Evolutionary conservation across 2,113 vertebrate genomes (phyloP), one percentile per base, ranked within the genome.

Genomic region (Antigone vipio): DNA sequence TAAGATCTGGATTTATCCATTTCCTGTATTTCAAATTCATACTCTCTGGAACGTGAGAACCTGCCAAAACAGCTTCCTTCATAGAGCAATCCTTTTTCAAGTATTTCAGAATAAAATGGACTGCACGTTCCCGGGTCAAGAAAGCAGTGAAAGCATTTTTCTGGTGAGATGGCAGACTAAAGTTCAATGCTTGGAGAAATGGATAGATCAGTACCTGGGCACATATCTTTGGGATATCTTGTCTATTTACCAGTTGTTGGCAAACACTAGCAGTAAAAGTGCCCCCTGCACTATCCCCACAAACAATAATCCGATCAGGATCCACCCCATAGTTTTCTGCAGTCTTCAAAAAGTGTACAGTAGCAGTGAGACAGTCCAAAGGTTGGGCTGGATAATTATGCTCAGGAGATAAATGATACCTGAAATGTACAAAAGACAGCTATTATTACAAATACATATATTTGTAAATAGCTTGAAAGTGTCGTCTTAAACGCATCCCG

Each of bases 141-240:
- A 96, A 40, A 32, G 27, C 53, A 38, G 1, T 1, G 5, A 35
- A 56, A 66, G 92, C 79, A 4, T 88, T 94, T 49, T 93, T 64
- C 91, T 97, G 96, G 55, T 97, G 5, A 69, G 96, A 96, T 7
- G 95, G 91, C 40, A 96, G 59, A 42, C 83, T 78, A 21, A 96
- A 95, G 59, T 79, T 86, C 53, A 96, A 0, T 6, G 71, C 62
- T 73, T 94, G 92, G 53, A 96, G 78, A 44, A 92, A 79, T 1
- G 91, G 95, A 15, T 69, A 93, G 85, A 94, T 90, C 44, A 85
- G 42, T 34, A 97, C 45, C 85, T 97, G 92, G 78, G 95, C 92
- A 56, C 67, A 5, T 60, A 92, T 69, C 91, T 83, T 97, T 11
- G 85, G 79, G 71, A 79, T 34, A 16, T 88, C 88, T 53, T 49